Evolutionary conservation across 2,113 vertebrate genomes (phyloP).

Genomic region (Corvus hawaiiensis): DNA sequence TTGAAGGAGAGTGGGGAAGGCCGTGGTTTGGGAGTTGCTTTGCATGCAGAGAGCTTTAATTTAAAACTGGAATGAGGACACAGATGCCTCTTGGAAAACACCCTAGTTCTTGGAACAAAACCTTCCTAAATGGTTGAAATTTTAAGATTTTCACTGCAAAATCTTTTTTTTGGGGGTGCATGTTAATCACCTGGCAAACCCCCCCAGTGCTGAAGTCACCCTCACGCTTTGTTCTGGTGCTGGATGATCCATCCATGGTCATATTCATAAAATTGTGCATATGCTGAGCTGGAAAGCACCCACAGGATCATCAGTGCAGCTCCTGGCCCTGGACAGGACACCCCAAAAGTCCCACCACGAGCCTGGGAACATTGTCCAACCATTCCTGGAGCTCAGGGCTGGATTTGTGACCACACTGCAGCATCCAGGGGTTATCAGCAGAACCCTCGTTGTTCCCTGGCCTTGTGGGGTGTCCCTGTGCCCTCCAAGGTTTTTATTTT

Average conservation of each 20-base stretch:
- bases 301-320: background rate
- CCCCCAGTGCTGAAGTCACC: background rate
- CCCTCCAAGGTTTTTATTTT: background rate
- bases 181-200: background rate
- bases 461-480: background rate
- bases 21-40: background rate
- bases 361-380: background rate
- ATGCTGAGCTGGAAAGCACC: background rate
- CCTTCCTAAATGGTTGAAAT: background rate
- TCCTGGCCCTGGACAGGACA: background rate
- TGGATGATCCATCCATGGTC: background rate
- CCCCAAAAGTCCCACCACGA: background rate
- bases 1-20: background rate
- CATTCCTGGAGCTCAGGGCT: background rate
- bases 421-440: fast-evolving
- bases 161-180: background rate
- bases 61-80: background rate
- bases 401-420: background rate
- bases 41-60: background rate
- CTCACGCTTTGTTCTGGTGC: background rate
- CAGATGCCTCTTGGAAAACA: background rate
- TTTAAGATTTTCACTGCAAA: background rate
- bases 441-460: background rate
- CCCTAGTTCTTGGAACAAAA: background rate
- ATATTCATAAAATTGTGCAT: too few relatives aligned